Evolutionary conservation across 2,888 invertebrate species (phyloP).

Genomic region (Cerceris rybyensis): DNA sequence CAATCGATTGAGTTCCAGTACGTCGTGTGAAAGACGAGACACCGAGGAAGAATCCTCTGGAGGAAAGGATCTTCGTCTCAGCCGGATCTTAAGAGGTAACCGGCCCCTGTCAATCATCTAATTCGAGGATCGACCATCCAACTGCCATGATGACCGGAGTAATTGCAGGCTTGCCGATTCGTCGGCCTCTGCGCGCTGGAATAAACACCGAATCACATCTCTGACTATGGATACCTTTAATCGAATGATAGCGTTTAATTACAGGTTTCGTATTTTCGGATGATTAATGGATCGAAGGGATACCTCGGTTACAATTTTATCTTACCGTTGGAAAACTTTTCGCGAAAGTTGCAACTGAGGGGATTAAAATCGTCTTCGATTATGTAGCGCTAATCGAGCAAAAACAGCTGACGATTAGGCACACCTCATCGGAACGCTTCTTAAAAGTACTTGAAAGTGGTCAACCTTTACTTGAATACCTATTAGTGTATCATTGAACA

Average conservation of each 20-base stretch:
- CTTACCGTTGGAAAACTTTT: conserved; percentile 1
- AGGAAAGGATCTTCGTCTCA: conserved; percentile 17
- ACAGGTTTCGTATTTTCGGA: conserved; percentile 51
- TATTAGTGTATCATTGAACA: no score
- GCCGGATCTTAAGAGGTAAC: conserved; percentile 43
- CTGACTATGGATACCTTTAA: conserved; percentile 57
- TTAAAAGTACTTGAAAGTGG: no score
- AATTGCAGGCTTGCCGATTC: conserved; percentile 60
- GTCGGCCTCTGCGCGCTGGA: conserved; percentile 37
- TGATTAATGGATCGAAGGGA: conserved; percentile 60
- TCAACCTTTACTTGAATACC: no score
- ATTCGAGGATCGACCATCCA: conserved; percentile 59
- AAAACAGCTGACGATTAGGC: no score
- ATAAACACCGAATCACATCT: conserved; percentile 64
- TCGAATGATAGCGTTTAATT: conserved; percentile 69
- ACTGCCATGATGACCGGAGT: conserved; percentile 41
- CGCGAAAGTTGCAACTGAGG: conserved; percentile 31
- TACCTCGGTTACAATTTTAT: conserved; percentile 18
- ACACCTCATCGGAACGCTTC: no score
- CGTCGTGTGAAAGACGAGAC: conserved; percentile 16
- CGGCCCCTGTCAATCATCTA: conserved; percentile 63
- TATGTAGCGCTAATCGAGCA: no score
- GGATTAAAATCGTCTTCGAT: background rate
- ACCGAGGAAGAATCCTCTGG: conserved; percentile 6
- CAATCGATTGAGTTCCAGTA: conserved; percentile 16